These are phyloP conservation scores for Haemorhous mexicanus DNA, from an alignment of 2,113 vertebrate species.

Conservation along the genomic window DNA sequence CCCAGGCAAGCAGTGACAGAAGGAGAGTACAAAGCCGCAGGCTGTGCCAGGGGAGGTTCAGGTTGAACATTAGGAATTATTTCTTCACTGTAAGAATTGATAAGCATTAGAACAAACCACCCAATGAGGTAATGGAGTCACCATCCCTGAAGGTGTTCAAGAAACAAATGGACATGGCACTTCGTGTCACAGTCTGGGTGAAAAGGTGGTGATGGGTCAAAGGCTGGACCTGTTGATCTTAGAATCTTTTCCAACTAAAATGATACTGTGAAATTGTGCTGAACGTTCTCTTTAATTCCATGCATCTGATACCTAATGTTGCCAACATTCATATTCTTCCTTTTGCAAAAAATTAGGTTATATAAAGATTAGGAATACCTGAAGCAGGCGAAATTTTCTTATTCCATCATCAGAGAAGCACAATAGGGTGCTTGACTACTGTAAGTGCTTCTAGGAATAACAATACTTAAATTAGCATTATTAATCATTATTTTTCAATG, in stretches of 20 bases:
- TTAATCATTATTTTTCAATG: background rate
- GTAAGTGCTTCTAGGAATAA: background rate
- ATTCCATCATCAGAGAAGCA: background rate
- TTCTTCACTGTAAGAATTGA: background rate
- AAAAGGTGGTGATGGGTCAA: background rate
- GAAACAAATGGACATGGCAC: accelerated
- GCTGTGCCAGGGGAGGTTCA: background rate
- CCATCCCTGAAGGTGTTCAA: background rate
- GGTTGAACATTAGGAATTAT: no score
- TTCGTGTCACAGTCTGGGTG: background rate
- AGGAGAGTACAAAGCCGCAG: background rate
- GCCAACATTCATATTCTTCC: background rate
- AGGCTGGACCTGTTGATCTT: background rate
- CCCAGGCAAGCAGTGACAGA: background rate
- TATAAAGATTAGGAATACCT: background rate
- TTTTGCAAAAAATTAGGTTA: background rate
- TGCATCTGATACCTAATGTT: background rate
- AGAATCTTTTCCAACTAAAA: background rate
- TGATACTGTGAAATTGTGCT: background rate
- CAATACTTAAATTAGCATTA: background rate
- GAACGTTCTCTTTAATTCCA: background rate
- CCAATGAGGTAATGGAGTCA: background rate
- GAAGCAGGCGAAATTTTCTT: background rate
- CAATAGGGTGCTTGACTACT: background rate
- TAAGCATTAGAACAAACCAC: background rate